Base-by-base conservation (phyloP, 1,140 invertebrate species). In the Dreissena rostriformis region DNA sequence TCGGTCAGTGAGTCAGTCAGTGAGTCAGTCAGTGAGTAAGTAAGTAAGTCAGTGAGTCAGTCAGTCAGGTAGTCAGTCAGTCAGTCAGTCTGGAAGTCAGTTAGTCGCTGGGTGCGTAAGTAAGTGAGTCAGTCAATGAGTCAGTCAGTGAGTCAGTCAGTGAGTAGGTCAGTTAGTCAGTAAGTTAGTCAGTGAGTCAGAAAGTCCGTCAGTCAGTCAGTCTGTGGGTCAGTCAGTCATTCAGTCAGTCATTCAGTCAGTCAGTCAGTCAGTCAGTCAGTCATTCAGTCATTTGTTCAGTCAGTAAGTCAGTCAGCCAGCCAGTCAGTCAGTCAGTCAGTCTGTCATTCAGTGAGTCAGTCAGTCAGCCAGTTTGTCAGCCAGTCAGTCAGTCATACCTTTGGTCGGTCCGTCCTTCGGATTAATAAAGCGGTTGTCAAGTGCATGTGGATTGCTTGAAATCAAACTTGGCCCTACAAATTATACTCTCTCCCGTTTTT, bases 1-100 rank as follows among this genome's bases (percentile, higher is more conserved):
- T 86, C 84, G 78, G 74, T 86, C 84, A 82, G 28, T 85, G 82
- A 82, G 73, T 72, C 83, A 61, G 39, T 86, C 75, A 76, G 63
- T 78, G 57, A 67, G 76, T 78, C 76, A 78, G 76, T 78, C 63
- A 78, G 76, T 78, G 57, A 78, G 76, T 78, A 57, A 78, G 76
- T 78, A 57, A 78, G 76, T 78, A 57, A 78, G 76, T 78, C 76
- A 78, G 61, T 78, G 57, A 78, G 76, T 78, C 76, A 78, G 76
- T 78, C 76, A 67, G 61, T 78, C 63, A 78, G 61, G 66, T 63
- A 78, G 61, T 78, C 76, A 78, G 57, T 78, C 76, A 78, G 61
- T 78, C 57, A 78, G 76, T 78, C 76, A 78, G 76, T 78, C 76
- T 67, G 76, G 66, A 57, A 78, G 76, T 78, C 76, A 78, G 63